Evolutionary conservation across 2,888 invertebrate species (phyloP), one percentile per base, ranked within the genome.

Genomic region (Poecilus cupreus): DNA sequence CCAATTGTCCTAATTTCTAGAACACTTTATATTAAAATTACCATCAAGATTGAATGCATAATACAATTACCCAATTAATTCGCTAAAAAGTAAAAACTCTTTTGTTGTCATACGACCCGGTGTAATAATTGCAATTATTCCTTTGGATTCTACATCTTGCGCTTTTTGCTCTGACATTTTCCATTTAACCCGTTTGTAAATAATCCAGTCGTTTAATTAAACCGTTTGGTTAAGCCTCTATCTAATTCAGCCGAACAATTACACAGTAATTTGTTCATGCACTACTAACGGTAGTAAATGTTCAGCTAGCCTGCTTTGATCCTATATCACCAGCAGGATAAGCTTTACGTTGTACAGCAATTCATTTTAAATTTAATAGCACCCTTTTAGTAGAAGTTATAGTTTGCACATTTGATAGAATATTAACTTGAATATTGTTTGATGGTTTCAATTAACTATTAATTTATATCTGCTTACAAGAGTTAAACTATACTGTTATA

Each of bases 201-300:
- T 72, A 68, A 72, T 72, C 72, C 46, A 72, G 46, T 46, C 72
- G 46, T 72, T 43, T 72, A 72, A 72, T 72, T 43, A 72, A 68
- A 46, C 22, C 22, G 46, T 72, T 72, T 72, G 72, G 72, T 46
- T 46, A 46, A 72, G 43, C 46, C 22, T 18, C 5, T 22, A 46
- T 13, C 46, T 72, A 72, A 72, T 72, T 46, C 24, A 13, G 6
- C 13, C 43, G 72, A 43, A 46, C 72, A 72, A 72, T 72, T 72
- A 72, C 6, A 0, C 13, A 13, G 46, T 72, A 46, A 68, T 39
- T 37, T 37, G 64, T 64, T 8, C 11, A 57, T 64, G 37, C 13
- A 64, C 32, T 13, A 10, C 1, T 13, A 1, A 37, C 39, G 39
- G 20, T 16, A 10, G 22, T 68, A 39, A 68, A 68, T 68, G 37